phyloP scores from a whole-genome alignment of 1,140 invertebrate species.

The Drosophila trapezifrons region DNA sequence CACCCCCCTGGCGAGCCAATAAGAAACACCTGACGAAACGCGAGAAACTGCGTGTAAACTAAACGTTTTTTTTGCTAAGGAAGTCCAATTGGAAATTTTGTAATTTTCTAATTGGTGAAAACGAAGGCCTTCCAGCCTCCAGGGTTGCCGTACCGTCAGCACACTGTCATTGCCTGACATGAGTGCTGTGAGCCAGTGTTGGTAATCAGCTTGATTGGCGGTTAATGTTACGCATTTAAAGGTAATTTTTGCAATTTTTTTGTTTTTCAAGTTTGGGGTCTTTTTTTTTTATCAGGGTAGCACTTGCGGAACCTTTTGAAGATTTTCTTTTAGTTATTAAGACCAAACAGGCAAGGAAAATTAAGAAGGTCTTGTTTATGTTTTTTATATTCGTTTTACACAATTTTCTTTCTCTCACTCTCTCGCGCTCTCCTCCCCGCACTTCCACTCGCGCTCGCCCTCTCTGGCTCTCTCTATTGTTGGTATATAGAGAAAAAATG shows the following conservation, averaged over 20 bases:
- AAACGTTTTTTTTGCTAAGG: constrained; percentile 2
- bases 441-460: constrained; percentile 17
- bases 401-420: constrained; percentile 18
- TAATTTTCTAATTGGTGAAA: constrained; percentile 55
- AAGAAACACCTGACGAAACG: constrained; percentile 61
- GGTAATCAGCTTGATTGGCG: constrained; percentile 13
- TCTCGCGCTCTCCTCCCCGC: constrained; percentile 18
- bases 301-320: background rate
- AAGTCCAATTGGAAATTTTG: constrained; percentile 41
- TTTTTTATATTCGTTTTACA: constrained; percentile 16
- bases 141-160: constrained; percentile 50
- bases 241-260: background rate
- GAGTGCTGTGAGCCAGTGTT: constrained; percentile 40
- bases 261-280: background rate
- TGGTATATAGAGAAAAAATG: constrained; percentile 79
- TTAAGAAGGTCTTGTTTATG: constrained; percentile 16
- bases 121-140: constrained; percentile 45
- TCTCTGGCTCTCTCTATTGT: constrained; percentile 66
- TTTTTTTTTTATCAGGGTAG: background rate
- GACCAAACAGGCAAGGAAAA: background rate
- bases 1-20: constrained; percentile 24
- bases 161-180: constrained; percentile 28
- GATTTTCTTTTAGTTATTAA: background rate
- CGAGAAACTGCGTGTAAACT: constrained; percentile 50
- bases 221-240: constrained; percentile 9